phyloP scores from a whole-genome alignment of 1,140 invertebrate genomes.

The Aricia agestis region DNA sequence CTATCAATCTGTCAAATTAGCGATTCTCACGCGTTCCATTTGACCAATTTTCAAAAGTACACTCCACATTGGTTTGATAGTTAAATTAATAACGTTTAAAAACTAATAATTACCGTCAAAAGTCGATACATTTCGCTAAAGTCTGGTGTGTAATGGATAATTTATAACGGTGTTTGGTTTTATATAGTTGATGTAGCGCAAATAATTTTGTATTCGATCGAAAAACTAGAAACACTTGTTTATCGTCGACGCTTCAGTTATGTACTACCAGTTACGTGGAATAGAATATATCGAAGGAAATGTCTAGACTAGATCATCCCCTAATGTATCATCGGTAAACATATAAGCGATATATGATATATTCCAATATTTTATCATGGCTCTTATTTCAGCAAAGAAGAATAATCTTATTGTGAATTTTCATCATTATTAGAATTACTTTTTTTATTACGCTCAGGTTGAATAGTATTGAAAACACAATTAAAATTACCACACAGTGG shows the following conservation, averaged over 20 bases:
- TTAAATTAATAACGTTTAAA: not conserved
- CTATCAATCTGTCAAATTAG: not conserved
- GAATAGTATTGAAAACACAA: conserved; percentile 24
- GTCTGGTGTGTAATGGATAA: conserved; percentile 30
- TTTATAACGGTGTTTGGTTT: conserved; percentile 24
- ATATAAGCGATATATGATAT: not conserved
- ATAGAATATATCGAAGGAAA: not conserved
- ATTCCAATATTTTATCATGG: too few species aligned
- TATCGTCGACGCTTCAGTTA: conserved; percentile 6
- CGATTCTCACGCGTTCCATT: not conserved
- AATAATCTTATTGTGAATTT: not conserved
- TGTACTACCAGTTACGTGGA: conserved; percentile 3
- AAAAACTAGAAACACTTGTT: conserved; percentile 27
- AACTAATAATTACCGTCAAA: conserved; percentile 35
- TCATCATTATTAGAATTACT: not conserved
- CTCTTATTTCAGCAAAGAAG: too few species aligned
- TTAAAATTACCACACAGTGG: conserved; percentile 52
- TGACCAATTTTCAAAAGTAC: too few species aligned
- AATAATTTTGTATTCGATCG: conserved; percentile 13
- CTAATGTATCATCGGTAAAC: not conserved
- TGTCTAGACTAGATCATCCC: conserved; percentile 15
- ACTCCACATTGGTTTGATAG: too few species aligned
- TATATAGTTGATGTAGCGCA: conserved; percentile 28
- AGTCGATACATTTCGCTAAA: conserved; percentile 38
- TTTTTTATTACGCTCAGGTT: not conserved